Percentiles rank a stretch among this genome's conserved stretches.
Conservation (phyloP, 2,113 vertebrate genomes). For the Pogona vitticeps region DNA sequence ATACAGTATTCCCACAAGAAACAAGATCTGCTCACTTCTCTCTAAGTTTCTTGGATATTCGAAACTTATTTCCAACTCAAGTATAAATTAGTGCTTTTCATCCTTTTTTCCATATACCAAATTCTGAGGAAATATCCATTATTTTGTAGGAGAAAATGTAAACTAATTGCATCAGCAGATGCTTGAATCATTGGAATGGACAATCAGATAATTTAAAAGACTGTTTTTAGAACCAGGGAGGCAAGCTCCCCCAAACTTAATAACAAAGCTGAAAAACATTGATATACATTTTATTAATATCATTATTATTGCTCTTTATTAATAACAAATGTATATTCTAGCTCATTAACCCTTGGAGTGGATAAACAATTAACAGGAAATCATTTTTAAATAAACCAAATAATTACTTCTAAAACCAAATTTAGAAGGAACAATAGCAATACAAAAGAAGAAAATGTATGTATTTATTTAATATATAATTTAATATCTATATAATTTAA, state of each 20-base stretch:
- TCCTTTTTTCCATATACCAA: background rate
- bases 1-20: background rate
- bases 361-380: background rate
- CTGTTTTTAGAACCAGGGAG: background rate
- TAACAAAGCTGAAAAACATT: no score
- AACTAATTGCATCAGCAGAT: background rate
- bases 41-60: background rate
- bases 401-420: no score
- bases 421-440: no score
- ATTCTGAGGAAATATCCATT: background rate
- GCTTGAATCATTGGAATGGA: background rate
- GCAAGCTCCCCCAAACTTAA: background rate
- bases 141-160: background rate
- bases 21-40: background rate
- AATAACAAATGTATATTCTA: background rate
- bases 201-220: background rate
- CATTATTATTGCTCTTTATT: background rate
- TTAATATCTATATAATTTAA: no score
- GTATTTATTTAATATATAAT: no score
- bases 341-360: no score
- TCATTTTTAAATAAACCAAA: background rate
- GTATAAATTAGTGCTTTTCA: background rate
- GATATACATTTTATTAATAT: background rate
- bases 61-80: background rate
- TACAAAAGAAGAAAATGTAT: no score